Conservation (phyloP, 2,797 vertebrate genomes). For the Rhinella marina region DNA sequence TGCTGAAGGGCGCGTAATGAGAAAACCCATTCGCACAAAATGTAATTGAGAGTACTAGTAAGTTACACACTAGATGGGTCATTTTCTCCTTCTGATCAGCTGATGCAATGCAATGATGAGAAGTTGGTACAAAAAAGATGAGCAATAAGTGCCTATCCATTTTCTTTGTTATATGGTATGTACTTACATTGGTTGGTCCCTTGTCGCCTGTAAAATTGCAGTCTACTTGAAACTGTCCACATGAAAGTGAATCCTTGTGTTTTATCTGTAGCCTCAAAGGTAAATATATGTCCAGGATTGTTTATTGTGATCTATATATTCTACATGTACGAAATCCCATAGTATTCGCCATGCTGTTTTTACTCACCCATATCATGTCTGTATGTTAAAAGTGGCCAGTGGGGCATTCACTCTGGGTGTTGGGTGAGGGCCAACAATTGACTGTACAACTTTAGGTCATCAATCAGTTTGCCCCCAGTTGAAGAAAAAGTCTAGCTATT, state of each 20-base stretch:
- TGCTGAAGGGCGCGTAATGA: background rate
- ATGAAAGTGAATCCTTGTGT: background rate
- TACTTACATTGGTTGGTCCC: background rate
- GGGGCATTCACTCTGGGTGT: no score
- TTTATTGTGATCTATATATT: background rate
- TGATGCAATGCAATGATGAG: background rate
- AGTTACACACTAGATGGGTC: background rate
- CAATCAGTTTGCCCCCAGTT: no score
- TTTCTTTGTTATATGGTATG: background rate
- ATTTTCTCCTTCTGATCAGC: background rate
- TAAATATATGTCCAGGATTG: background rate
- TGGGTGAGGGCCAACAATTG: no score
- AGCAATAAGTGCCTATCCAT: background rate
- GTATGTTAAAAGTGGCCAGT: no score
- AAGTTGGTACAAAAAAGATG: background rate
- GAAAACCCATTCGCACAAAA: constrained; percentile 6
- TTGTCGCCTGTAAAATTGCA: background rate
- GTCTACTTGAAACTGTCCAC: background rate
- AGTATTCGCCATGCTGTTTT: background rate
- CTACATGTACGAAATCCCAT: background rate
- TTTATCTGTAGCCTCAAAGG: background rate
- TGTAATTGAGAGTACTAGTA: background rate
- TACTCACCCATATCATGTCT: background rate
- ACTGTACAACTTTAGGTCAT: no score
- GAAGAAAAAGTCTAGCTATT: no score